Evolutionary conservation across 2,113 vertebrate species (phyloP).

Genomic region (Macrotus californicus): DNA sequence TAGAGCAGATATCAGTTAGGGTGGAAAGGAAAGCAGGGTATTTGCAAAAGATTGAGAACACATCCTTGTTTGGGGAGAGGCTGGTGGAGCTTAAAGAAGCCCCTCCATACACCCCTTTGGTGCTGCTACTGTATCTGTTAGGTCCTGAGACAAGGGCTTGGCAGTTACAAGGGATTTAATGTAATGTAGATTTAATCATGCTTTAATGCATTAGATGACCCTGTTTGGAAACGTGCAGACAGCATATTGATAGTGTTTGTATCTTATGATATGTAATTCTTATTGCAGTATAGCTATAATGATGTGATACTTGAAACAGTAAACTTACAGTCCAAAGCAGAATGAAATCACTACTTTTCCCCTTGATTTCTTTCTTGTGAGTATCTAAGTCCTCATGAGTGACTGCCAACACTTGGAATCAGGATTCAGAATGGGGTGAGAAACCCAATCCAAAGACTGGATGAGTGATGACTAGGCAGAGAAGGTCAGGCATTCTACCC

Average conservation of each 20-base stretch:
- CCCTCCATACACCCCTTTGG: too few relatives aligned
- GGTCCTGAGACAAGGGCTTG: not conserved
- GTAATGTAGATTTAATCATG: not conserved
- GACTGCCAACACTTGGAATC: not conserved
- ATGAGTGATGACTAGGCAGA: not conserved
- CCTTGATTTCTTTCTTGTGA: not conserved
- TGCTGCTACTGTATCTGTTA: not conserved
- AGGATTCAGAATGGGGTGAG: not conserved
- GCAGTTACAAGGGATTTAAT: not conserved
- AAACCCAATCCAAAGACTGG: not conserved
- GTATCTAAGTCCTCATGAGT: not conserved
- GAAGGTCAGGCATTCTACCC: not conserved
- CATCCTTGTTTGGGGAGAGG: not conserved
- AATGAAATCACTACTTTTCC: not conserved
- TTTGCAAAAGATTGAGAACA: not conserved
- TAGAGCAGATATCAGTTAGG: not conserved
- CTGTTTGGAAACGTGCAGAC: not conserved
- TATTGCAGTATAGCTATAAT: not conserved
- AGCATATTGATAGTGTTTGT: not conserved
- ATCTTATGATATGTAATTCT: not conserved
- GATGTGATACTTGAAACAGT: not conserved
- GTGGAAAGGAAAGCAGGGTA: not conserved
- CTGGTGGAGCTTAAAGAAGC: not conserved
- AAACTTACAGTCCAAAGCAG: not conserved
- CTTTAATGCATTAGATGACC: not conserved